Percentiles rank a stretch among this genome's conserved stretches.
Evolutionary conservation across 2,113 vertebrate species (phyloP).

Genomic region (Oncorhynchus keta): DNA sequence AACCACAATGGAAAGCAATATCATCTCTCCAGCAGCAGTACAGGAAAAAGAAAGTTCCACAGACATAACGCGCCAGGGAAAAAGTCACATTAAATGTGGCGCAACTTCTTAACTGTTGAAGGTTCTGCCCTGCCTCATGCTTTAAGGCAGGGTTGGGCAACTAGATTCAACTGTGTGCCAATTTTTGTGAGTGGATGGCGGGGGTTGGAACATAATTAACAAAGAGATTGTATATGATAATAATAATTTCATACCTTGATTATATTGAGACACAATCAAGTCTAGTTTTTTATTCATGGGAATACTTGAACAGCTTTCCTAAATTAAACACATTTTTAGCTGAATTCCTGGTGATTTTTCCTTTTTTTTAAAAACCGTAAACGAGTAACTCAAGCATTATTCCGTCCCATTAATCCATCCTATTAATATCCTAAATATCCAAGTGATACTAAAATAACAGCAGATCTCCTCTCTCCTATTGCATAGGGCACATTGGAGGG

Average conservation of each 20-base stretch:
- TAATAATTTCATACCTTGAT: too few relatives aligned
- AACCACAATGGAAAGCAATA: conserved; percentile 8
- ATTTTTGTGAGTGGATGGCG: too few relatives aligned
- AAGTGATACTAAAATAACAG: conserved; percentile 37
- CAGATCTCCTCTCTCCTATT: not conserved
- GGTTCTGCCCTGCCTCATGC: not conserved
- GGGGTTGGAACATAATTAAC: too few relatives aligned
- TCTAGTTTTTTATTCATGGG: too few relatives aligned
- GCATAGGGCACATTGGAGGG: not conserved
- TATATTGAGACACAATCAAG: too few relatives aligned
- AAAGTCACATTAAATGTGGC: conserved; percentile 12
- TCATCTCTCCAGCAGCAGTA: not conserved
- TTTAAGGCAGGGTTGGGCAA: conserved; percentile 11
- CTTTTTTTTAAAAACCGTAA: not conserved
- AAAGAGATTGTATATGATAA: too few relatives aligned
- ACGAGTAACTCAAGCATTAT: not conserved
- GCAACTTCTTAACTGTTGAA: not conserved
- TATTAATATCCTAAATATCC: conserved; percentile 27
- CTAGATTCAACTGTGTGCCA: too few relatives aligned
- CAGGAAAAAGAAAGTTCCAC: conserved; percentile 8
- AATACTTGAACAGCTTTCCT: too few relatives aligned
- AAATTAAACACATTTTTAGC: too few relatives aligned
- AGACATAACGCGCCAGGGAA: conserved; percentile 4
- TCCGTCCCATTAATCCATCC: conserved; percentile 2
- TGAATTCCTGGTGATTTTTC: too few relatives aligned